Conservation (phyloP, 1,140 invertebrate species). For the Dendroctonus ponderosae region DNA sequence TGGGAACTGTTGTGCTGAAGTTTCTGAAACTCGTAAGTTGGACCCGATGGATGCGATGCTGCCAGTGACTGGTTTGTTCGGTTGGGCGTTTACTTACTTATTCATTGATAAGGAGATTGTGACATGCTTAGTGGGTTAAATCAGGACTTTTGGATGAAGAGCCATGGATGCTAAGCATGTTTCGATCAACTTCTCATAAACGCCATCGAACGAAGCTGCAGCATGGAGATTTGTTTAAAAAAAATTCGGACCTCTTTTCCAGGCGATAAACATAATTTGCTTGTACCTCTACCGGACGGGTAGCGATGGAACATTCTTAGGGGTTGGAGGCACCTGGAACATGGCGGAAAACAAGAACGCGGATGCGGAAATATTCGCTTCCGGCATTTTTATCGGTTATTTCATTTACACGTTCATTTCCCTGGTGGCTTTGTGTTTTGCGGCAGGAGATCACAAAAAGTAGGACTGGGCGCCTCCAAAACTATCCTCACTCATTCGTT, state of each 20-base stretch:
- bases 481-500: not conserved
- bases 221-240: too few species aligned
- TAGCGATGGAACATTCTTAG: constrained; percentile 74
- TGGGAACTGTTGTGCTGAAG: constrained; percentile 34
- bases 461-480: constrained; percentile 40
- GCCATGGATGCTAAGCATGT: too few species aligned
- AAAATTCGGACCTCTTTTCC: constrained; percentile 41
- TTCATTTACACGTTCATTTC: constrained; percentile 76
- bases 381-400: constrained; percentile 80
- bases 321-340: constrained; percentile 83
- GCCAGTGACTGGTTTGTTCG: not conserved
- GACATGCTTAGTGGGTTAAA: too few species aligned
- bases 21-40: constrained; percentile 35
- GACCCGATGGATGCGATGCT: not conserved
- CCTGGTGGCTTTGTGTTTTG: constrained; percentile 69
- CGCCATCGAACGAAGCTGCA: too few species aligned
- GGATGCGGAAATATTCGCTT: constrained; percentile 80
- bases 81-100: constrained; percentile 22
- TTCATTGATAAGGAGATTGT: too few species aligned
- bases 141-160: not conserved
- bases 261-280: constrained; percentile 69
- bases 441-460: constrained; percentile 74
- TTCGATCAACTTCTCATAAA: too few species aligned
- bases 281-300: constrained; percentile 77
- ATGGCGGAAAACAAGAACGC: constrained; percentile 81